Percentiles rank a stretch among this genome's conserved stretches.
phyloP scores from a whole-genome alignment of 1,140 invertebrate genomes.

The Drosophila cardini region DNA sequence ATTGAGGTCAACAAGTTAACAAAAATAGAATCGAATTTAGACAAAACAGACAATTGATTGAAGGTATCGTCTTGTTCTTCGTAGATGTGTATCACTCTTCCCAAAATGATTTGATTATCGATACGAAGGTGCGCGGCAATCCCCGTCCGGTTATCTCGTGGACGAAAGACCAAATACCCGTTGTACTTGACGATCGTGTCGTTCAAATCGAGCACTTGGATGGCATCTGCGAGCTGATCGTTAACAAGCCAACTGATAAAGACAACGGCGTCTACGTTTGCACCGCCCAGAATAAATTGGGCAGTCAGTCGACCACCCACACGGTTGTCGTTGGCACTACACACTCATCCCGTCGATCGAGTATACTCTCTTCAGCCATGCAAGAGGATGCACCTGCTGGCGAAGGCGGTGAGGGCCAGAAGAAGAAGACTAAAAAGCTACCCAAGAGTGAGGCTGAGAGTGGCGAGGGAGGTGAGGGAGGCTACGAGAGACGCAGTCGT shows the following conservation, averaged over 20 bases:
- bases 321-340: conserved; percentile 78
- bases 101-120: conserved; percentile 90
- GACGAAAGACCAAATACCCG: conserved; percentile 89
- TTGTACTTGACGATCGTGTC: conserved; percentile 87
- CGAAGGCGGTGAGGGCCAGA: conserved; percentile 39
- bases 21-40: conserved; percentile 62
- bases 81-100: conserved; percentile 89
- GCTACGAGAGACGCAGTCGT: conserved; percentile 77
- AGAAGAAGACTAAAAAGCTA: conserved; percentile 58
- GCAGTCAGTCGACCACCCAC: conserved; percentile 77
- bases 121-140: conserved; percentile 90
- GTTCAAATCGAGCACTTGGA: conserved; percentile 89
- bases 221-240: conserved; percentile 90
- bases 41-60: conserved; percentile 67
- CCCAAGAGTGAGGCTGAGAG: conserved; percentile 64
- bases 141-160: conserved; percentile 91
- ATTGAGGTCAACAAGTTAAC: conserved; percentile 71
- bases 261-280: conserved; percentile 90
- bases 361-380: conserved; percentile 64
- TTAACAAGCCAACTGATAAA: conserved; percentile 87
- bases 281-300: conserved; percentile 88
- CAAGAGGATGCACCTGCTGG: conserved; percentile 58
- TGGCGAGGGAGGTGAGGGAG: conserved; percentile 60
- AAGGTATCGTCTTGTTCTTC: conserved; percentile 44
- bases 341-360: conserved; percentile 72